Evolutionary conservation across 92 coral and sea anemone species (phyloP).

Genomic region (Muricea muricata): DNA sequence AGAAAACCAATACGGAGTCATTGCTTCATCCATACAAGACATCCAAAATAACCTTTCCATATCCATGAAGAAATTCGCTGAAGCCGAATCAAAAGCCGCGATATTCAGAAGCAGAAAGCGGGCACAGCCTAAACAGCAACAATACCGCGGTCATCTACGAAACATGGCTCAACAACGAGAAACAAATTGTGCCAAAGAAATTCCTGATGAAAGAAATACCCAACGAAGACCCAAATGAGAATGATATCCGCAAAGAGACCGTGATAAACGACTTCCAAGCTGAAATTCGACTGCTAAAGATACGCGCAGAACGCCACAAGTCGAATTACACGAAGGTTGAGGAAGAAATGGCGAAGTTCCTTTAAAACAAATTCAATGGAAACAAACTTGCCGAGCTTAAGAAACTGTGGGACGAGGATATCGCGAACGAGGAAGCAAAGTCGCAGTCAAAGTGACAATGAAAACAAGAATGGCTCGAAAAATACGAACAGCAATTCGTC

Average conservation of each 20-base stretch:
- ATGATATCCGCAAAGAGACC: not conserved
- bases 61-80: not conserved
- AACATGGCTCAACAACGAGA: constrained; percentile 3
- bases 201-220: constrained; percentile 10
- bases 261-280: constrained; percentile 1
- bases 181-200: not conserved
- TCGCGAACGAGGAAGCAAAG: constrained; percentile 11
- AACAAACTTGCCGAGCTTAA: not conserved
- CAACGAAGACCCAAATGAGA: constrained; percentile 2
- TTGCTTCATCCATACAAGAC: constrained; percentile 5
- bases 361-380: not conserved
- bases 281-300: not conserved
- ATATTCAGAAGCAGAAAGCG: not conserved
- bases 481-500: not conserved
- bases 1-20: not conserved
- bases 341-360: not conserved
- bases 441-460: not conserved
- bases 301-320: constrained; percentile 17
- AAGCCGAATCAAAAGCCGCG: not conserved
- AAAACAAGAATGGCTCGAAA: constrained; percentile 10
- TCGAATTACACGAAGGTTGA: constrained; percentile 12
- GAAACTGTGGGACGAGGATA: no score
- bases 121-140: constrained; percentile 4
- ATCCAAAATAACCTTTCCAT: not conserved
- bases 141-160: not conserved